phyloP scores from a whole-genome alignment of 2,113 vertebrate genomes.

The Sapayoa aenigma region DNA sequence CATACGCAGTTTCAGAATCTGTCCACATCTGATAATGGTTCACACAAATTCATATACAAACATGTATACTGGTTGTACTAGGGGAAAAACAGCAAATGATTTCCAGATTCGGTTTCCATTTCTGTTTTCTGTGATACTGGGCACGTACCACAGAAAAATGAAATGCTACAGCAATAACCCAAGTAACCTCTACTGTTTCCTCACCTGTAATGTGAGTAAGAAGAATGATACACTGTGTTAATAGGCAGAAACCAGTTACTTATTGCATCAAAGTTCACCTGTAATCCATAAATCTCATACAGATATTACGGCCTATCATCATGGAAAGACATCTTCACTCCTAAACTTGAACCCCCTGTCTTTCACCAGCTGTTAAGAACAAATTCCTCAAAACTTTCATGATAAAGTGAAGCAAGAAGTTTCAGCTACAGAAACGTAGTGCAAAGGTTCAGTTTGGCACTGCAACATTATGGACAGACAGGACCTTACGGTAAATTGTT shows the following conservation, averaged over 20 bases:
- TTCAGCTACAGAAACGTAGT: constrained; percentile 49
- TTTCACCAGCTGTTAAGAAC: constrained; percentile 15
- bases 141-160: background rate
- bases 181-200: background rate
- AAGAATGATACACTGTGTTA: background rate
- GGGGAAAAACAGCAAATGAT: background rate
- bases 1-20: background rate
- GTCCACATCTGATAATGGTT: background rate
- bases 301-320: background rate
- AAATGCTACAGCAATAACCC: background rate
- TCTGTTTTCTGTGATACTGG: background rate
- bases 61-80: background rate
- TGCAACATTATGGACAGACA: constrained; percentile 63
- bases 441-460: constrained; percentile 79
- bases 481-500: constrained; percentile 56
- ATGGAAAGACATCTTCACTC: background rate
- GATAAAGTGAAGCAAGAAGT: constrained; percentile 41
- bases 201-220: background rate
- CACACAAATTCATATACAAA: background rate
- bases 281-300: constrained; percentile 31
- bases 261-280: constrained; percentile 6
- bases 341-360: background rate
- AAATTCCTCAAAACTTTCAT: constrained; percentile 12
- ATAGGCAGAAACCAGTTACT: background rate
- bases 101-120: background rate